Conservation (phyloP, 2,888 invertebrate genomes). For the Hymenopus coronatus region DNA sequence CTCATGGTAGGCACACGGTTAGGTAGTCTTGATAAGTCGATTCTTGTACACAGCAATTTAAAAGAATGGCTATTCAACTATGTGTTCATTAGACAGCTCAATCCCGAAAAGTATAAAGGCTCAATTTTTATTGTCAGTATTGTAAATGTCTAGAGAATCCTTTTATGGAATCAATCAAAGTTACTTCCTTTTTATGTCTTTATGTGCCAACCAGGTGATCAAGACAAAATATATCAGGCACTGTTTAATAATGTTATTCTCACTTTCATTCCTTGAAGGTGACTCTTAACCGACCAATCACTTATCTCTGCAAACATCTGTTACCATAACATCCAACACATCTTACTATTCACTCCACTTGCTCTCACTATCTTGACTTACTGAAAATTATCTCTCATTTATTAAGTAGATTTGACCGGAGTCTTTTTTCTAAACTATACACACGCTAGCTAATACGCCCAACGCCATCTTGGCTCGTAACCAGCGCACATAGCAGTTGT, state of each 20-base stretch:
- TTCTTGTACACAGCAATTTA: background rate
- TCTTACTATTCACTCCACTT: too few species aligned
- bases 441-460: slow-evolving; percentile 30
- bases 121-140: background rate
- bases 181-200: background rate
- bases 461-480: slow-evolving; percentile 43
- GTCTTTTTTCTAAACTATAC: too few species aligned
- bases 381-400: too few species aligned
- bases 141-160: background rate
- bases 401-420: too few species aligned
- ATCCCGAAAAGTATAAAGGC: background rate
- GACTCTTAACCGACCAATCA: background rate
- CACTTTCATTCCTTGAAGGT: background rate
- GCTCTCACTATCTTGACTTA: too few species aligned
- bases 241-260: background rate
- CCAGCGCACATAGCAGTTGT: background rate
- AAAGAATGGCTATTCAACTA: background rate
- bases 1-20: background rate
- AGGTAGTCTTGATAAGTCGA: background rate
- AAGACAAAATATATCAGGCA: background rate
- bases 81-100: background rate
- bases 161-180: background rate
- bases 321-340: too few species aligned
- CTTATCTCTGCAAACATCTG: too few species aligned
- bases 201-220: background rate